Evolutionary conservation across 2,888 invertebrate species (phyloP).

Genomic region (Gerris lacustris): DNA sequence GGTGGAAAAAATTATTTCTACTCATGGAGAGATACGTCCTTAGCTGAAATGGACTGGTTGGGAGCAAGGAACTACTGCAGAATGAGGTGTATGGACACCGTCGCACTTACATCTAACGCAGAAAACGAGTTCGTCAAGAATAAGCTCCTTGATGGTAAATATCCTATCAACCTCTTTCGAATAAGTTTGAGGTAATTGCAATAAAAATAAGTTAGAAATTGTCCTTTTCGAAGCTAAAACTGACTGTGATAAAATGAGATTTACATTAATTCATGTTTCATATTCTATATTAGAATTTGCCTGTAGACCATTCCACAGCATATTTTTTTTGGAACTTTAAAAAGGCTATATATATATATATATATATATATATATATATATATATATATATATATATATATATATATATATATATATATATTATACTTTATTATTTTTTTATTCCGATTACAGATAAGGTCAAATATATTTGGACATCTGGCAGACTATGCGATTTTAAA

Average conservation of each 20-base stretch:
- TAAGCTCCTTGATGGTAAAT: conserved; percentile 61
- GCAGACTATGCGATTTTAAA: conserved; percentile 78
- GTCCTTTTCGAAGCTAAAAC: too few species aligned
- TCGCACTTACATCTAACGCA: conserved; percentile 69
- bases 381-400: too few species aligned
- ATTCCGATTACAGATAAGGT: conserved; percentile 42
- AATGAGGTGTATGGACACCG: conserved; percentile 79
- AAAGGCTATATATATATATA: too few species aligned
- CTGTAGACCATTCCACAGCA: too few species aligned
- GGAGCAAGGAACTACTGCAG: conserved; percentile 75
- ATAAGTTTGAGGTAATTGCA: background rate
- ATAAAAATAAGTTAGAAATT: too few species aligned
- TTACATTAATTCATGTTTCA: too few species aligned
- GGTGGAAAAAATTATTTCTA: conserved; percentile 68
- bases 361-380: too few species aligned
- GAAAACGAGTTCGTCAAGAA: conserved; percentile 81
- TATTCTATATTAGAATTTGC: too few species aligned
- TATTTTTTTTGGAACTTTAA: too few species aligned
- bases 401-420: too few species aligned
- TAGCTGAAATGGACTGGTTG: conserved; percentile 72
- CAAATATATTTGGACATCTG: conserved; percentile 85
- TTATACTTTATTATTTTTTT: too few species aligned
- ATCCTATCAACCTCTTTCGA: background rate
- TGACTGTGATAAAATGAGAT: too few species aligned
- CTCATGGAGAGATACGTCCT: conserved; percentile 69